A percentile compares a stretch with the other conserved stretches of the same genome.
phyloP scores from a whole-genome alignment of 2,888 invertebrate species.

The Phorcus lineatus region DNA sequence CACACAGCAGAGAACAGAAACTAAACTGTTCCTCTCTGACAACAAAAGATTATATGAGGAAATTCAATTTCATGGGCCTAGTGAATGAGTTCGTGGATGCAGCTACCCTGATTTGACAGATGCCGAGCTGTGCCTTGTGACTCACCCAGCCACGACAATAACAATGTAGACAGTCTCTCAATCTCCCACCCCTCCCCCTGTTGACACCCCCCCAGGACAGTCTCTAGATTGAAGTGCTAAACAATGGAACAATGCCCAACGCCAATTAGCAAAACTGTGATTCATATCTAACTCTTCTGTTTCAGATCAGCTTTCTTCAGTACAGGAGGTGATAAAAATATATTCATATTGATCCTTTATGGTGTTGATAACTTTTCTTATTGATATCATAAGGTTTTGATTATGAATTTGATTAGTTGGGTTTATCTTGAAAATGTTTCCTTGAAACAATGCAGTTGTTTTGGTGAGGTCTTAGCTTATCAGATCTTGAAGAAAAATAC shows the following conservation, averaged over 20 bases:
- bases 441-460: too few species aligned
- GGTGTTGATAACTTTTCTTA: too few species aligned
- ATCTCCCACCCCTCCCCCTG: not conserved
- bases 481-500: too few species aligned
- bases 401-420: too few species aligned
- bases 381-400: too few species aligned
- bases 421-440: too few species aligned
- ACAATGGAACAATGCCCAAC: conserved; percentile 7
- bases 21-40: not conserved
- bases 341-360: too few species aligned
- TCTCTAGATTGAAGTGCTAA: not conserved
- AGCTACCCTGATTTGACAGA: conserved; percentile 5
- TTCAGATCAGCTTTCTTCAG: too few species aligned
- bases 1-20: not conserved
- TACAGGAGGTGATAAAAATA: too few species aligned
- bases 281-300: not conserved
- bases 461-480: too few species aligned
- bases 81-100: not conserved
- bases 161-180: not conserved
- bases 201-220: conserved; percentile 4
- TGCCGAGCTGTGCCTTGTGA: not conserved
- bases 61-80: not conserved
- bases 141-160: conserved; percentile 18
- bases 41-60: conserved; percentile 1
- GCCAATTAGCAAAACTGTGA: conserved; percentile 1